Evolutionary conservation across 2,797 vertebrate species (phyloP).

Genomic region (Lophotriccus pileatus): DNA sequence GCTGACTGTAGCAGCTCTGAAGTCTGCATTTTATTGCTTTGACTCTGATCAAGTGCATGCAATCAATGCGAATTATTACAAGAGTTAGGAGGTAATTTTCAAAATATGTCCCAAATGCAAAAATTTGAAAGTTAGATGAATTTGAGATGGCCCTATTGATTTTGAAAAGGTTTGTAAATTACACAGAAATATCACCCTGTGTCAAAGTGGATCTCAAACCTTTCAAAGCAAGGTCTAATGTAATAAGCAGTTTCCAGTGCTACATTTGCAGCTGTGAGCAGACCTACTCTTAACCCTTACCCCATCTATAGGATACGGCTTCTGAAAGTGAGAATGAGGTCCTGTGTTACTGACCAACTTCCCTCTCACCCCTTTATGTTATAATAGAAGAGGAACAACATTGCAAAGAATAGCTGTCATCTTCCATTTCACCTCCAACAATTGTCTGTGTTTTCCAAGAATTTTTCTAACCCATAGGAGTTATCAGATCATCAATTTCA

Average conservation of each 20-base stretch:
- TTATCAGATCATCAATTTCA: not conserved
- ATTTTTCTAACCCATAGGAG: not conserved
- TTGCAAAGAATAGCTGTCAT: not conserved
- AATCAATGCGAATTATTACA: constrained; percentile 73
- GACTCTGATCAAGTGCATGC: constrained; percentile 58
- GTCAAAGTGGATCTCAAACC: constrained; percentile 39
- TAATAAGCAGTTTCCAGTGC: not conserved
- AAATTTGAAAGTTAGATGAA: constrained; percentile 58
- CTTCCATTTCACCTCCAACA: not conserved
- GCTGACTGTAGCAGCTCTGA: constrained; percentile 66
- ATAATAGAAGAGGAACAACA: not conserved
- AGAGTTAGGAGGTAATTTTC: constrained; percentile 67
- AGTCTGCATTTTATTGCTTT: constrained; percentile 65
- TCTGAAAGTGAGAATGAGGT: not conserved
- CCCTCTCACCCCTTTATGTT: not conserved
- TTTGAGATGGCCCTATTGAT: constrained; percentile 63
- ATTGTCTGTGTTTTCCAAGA: not conserved
- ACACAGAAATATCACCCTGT: constrained; percentile 31
- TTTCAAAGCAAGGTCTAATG: constrained; percentile 46
- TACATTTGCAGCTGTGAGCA: not conserved
- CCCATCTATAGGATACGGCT: not conserved
- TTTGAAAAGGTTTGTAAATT: constrained; percentile 66
- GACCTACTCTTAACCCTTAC: not conserved
- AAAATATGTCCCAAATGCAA: constrained; percentile 71
- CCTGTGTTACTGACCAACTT: not conserved